A percentile compares a stretch with the other conserved stretches of the same genome.
phyloP scores from a whole-genome alignment of 1,140 invertebrate species.

The Mactra quadrangularis region DNA sequence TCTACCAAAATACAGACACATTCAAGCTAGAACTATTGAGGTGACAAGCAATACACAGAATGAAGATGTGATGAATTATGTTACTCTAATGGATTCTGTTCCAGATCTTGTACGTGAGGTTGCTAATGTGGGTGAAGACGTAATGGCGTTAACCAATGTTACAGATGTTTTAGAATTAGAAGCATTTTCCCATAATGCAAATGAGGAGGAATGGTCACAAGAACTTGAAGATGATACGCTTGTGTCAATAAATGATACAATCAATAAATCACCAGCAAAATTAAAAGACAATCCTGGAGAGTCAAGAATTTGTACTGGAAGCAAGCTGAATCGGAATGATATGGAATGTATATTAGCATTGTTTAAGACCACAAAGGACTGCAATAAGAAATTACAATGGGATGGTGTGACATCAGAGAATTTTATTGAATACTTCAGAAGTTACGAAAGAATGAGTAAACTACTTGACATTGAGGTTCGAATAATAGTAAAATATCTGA shows the following conservation, averaged over 20 bases:
- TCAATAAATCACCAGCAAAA: neutral
- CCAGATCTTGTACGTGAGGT: neutral
- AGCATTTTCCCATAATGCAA: neutral
- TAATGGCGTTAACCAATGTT: neutral
- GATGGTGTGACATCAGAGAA: neutral
- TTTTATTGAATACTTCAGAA: neutral
- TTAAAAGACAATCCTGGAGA: neutral
- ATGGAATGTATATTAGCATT: slow-evolving; percentile 5
- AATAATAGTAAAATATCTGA: slow-evolving; percentile 22
- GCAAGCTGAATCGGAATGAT: neutral
- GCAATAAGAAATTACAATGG: slow-evolving; percentile 39
- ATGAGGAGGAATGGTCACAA: neutral
- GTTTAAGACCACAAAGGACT: slow-evolving; percentile 27
- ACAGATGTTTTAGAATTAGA: neutral
- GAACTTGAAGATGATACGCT: neutral
- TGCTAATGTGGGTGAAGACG: neutral
- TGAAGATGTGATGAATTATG: no score
- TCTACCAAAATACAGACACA: no score
- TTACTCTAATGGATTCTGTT: no score
- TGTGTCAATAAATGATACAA: neutral
- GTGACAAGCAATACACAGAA: no score
- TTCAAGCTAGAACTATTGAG: no score
- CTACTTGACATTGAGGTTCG: slow-evolving; percentile 21
- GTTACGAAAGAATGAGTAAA: neutral
- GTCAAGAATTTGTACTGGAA: no score